Percentiles rank a stretch among this genome's conserved stretches.
Evolutionary conservation across 2,888 invertebrate genomes (phyloP).

Genomic region (Cristatella mucedo): DNA sequence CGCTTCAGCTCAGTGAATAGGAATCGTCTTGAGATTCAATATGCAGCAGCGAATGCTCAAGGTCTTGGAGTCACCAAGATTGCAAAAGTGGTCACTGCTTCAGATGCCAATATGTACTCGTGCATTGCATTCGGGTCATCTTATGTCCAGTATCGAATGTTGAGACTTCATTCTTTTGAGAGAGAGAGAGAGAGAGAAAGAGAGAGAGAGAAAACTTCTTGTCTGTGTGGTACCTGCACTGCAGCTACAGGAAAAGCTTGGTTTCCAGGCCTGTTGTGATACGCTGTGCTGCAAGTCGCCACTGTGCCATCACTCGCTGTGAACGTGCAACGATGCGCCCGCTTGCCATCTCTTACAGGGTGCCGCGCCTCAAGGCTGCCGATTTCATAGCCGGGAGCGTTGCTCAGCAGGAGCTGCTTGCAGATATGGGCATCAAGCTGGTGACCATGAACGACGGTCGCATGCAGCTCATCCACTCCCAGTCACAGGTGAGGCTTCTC

Average conservation of each 20-base stretch:
- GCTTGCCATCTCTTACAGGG: conserved; percentile 10
- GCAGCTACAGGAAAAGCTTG: not conserved
- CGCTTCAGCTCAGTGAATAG: no score
- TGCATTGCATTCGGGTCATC: no score
- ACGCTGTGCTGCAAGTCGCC: not conserved
- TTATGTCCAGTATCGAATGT: no score
- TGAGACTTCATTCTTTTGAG: no score
- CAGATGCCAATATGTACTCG: no score
- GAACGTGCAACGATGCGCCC: not conserved
- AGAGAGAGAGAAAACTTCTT: conserved; percentile 5
- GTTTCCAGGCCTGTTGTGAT: not conserved
- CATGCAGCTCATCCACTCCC: conserved; percentile 68
- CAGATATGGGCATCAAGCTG: conserved; percentile 86
- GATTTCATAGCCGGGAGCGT: conserved; percentile 58
- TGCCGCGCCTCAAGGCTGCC: conserved; percentile 31
- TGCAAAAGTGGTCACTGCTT: no score
- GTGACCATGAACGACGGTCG: conserved; percentile 72
- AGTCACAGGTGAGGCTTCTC: conserved; percentile 53
- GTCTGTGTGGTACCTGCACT: not conserved
- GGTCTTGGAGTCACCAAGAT: no score
- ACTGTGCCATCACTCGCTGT: no score
- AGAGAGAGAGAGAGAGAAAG: not conserved
- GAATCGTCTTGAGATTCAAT: no score
- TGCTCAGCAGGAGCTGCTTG: conserved; percentile 67
- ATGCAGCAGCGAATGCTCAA: no score